Evolutionary conservation across 2,113 vertebrate genomes (phyloP).

Genomic region (Nibea coibor): DNA sequence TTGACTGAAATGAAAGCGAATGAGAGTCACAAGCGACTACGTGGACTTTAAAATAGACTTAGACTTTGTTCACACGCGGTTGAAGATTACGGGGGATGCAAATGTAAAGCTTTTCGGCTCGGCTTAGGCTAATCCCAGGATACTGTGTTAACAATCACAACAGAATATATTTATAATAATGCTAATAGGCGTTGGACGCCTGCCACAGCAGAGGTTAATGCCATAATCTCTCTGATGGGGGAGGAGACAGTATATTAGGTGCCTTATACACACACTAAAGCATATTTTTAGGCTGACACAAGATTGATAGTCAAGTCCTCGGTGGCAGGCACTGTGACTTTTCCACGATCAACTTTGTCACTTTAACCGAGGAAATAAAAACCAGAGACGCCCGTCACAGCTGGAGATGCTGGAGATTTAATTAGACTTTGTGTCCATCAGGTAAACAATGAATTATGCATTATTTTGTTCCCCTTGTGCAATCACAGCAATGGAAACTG

Average conservation of each 20-base stretch:
- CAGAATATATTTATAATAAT: slow-evolving; percentile 30
- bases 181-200: slow-evolving; percentile 37
- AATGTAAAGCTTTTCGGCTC: slow-evolving; percentile 12
- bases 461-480: slow-evolving; percentile 40
- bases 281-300: background rate
- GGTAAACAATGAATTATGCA: slow-evolving; percentile 77
- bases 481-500: slow-evolving; percentile 36
- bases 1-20: background rate
- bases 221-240: slow-evolving; percentile 22
- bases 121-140: slow-evolving; percentile 30
- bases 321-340: background rate
- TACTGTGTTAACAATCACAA: slow-evolving; percentile 19
- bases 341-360: slow-evolving; percentile 37
- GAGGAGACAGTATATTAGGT: background rate
- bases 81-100: slow-evolving; percentile 19
- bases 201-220: slow-evolving; percentile 35
- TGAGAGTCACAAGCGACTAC: background rate
- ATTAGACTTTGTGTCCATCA: slow-evolving; percentile 71
- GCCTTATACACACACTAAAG: background rate
- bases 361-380: slow-evolving; percentile 11
- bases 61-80: slow-evolving; percentile 13
- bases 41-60: background rate
- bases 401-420: slow-evolving; percentile 54
- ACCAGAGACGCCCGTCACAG: slow-evolving; percentile 30
- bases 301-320: background rate